Base-by-base conservation (phyloP, 2,113 vertebrate species). In the Syrmaticus mikado region DNA sequence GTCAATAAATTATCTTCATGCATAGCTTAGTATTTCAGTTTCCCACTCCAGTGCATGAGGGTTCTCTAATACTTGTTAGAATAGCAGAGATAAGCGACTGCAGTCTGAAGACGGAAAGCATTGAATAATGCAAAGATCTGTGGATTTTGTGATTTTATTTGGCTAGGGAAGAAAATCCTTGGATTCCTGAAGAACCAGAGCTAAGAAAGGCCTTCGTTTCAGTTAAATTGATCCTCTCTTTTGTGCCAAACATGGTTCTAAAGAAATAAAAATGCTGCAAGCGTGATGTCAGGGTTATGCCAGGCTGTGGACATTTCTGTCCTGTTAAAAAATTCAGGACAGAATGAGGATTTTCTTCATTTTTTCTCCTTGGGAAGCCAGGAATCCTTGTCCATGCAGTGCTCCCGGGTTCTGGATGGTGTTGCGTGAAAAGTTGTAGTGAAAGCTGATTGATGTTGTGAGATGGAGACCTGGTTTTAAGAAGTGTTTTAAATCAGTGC, bases 1-100 rank as follows among this genome's bases (percentile, higher is more conserved):
- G 95, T 95, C 96, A 93, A 79, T 93, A 96, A 97, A 97, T 96
- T 94, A 97, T 93, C 93, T 88, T 96, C 27, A 50, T 94, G 92
- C 95, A 83, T 71, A 94, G 90, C 94, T 97, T 71, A 94, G 25
- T 20, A 64, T 86, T 93, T 81, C 83, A 93, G 90, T 87, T 97
- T 94, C 93, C 89, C 81, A 89, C 93, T 96, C 77, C 36, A 57
- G 74, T 64, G 89, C 89, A 30, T 15, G 38, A 79, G 95, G 58
- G 73, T 88, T 96, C 87, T 89, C 78, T 93, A 95, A 58, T 80
- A 96, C 93, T 94, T 92, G 93, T 97, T 94, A 94, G 94, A 93
- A 91, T 74, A 95, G 76, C 87, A 89, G 91, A 90, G 83, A 83
- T 81, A 94, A 89, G 46, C 21, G 72, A 79, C 66, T 65, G 85